Conservation (phyloP, 1,140 invertebrate genomes). For the Lethrus apterus region DNA sequence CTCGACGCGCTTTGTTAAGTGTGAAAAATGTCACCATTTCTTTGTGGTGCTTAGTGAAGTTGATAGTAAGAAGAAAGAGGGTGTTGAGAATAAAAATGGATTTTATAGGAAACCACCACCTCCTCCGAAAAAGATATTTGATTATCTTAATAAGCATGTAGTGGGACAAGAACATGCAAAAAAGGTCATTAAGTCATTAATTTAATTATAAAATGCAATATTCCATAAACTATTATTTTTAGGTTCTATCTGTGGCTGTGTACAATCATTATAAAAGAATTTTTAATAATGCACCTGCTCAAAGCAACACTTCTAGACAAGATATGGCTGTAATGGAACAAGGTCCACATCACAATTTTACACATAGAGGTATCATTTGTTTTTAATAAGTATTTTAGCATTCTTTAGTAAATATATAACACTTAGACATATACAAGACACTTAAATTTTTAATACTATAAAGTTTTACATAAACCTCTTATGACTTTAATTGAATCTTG, state of each 20-base stretch:
- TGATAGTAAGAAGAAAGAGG: slow-evolving; percentile 83
- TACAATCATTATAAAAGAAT: slow-evolving; percentile 99
- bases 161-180: slow-evolving; percentile 98
- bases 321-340: slow-evolving; percentile 52
- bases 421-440: too few relatives aligned
- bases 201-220: background rate
- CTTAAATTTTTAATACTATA: too few relatives aligned
- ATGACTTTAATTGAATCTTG: too few relatives aligned
- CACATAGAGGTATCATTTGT: slow-evolving; percentile 70
- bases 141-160: slow-evolving; percentile 92
- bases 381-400: too few relatives aligned
- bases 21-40: slow-evolving; percentile 96
- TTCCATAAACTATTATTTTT: background rate
- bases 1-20: slow-evolving; percentile 94
- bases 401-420: too few relatives aligned
- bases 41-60: slow-evolving; percentile 93
- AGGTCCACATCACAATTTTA: slow-evolving; percentile 60
- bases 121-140: slow-evolving; percentile 93
- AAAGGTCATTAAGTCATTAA: slow-evolving; percentile 49
- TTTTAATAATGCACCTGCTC: slow-evolving; percentile 79
- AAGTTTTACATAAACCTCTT: too few relatives aligned
- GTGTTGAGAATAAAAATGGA: slow-evolving; percentile 55
- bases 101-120: slow-evolving; percentile 77
- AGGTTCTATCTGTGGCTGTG: slow-evolving; percentile 92
- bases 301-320: slow-evolving; percentile 40